Percentiles rank a stretch among this genome's conserved stretches.
phyloP scores from a whole-genome alignment of 2,888 invertebrate genomes.

The Euzophera pinguis region DNA sequence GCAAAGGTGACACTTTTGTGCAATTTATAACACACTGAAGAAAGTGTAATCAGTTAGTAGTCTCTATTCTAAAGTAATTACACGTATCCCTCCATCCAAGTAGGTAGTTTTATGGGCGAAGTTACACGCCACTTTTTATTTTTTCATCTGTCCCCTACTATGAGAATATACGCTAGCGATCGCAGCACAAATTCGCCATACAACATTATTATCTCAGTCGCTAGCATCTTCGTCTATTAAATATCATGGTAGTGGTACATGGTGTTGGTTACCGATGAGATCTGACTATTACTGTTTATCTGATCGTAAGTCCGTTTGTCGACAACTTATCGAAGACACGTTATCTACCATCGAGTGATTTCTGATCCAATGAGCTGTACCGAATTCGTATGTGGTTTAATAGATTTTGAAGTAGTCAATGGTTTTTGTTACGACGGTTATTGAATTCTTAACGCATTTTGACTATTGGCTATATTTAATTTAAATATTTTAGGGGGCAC shows the following conservation, averaged over 20 bases:
- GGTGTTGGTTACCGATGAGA: conserved; percentile 54
- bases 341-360: conserved; percentile 51
- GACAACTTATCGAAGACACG: conserved; percentile 44
- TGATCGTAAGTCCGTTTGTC: conserved; percentile 47
- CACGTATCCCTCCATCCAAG: conserved; percentile 17
- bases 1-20: background rate
- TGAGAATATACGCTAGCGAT: too few species aligned
- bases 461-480: too few species aligned
- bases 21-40: background rate
- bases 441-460: background rate
- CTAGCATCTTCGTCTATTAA: too few species aligned
- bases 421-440: conserved; percentile 12
- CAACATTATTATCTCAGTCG: too few species aligned
- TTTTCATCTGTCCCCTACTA: conserved; percentile 28
- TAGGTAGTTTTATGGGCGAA: conserved; percentile 17
- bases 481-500: too few species aligned
- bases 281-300: conserved; percentile 39
- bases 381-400: conserved; percentile 40
- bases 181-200: too few species aligned
- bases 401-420: conserved; percentile 39
- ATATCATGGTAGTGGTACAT: too few species aligned
- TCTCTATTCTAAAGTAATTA: conserved; percentile 18
- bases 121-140: conserved; percentile 36
- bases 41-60: background rate
- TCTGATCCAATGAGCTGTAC: conserved; percentile 46